Conservation (phyloP, 2,113 vertebrate species). For the Miniopterus natalensis region DNA sequence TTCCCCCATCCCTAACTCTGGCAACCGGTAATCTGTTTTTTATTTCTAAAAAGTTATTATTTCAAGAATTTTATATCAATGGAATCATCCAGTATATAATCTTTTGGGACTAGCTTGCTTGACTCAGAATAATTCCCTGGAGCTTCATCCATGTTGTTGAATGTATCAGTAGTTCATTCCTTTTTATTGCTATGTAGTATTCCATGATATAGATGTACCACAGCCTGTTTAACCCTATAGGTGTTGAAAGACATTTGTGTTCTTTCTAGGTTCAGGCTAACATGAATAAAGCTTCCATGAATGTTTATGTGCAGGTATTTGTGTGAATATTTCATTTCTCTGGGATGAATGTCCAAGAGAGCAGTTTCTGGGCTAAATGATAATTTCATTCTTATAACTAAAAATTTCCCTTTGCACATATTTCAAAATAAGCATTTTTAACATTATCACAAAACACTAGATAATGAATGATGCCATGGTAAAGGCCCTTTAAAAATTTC, state of each 20-base stretch:
- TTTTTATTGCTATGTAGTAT: neutral
- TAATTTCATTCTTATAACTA: slow-evolving; percentile 2
- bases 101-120: neutral
- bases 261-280: slow-evolving; percentile 25
- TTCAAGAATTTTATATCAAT: neutral
- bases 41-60: neutral
- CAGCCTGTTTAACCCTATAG: neutral
- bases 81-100: neutral
- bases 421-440: slow-evolving; percentile 57
- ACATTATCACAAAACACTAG: neutral
- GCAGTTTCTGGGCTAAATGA: neutral
- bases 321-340: slow-evolving; percentile 33
- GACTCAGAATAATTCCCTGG: neutral
- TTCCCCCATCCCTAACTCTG: neutral
- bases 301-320: neutral
- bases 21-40: slow-evolving; percentile 1
- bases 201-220: neutral
- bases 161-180: neutral
- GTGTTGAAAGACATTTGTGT: neutral
- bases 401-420: slow-evolving; percentile 30
- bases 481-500: neutral
- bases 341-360: neutral
- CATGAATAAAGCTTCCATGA: neutral
- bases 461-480: neutral
- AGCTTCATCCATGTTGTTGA: neutral